Percentiles rank a stretch among this genome's conserved stretches.
Evolutionary conservation across 2,113 vertebrate genomes (phyloP).

Genomic region (human): DNA sequence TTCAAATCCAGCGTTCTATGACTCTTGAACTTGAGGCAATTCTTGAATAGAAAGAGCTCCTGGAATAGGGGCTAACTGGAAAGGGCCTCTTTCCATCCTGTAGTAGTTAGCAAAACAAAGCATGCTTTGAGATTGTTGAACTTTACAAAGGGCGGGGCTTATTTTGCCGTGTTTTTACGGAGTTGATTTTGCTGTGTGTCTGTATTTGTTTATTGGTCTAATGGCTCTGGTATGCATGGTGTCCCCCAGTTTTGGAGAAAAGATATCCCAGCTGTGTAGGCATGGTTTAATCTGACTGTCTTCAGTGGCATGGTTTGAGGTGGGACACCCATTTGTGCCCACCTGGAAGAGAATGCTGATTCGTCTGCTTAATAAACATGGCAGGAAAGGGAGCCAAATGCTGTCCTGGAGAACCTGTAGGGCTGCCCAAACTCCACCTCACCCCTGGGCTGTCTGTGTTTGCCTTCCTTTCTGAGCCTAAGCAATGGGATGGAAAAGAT

Average conservation of each 20-base stretch:
- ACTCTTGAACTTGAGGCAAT: neutral
- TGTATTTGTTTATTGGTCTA: conserved; percentile 28
- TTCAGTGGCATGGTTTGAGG: neutral
- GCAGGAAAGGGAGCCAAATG: neutral
- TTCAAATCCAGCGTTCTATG: neutral
- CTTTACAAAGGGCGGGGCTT: neutral
- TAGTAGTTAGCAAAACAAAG: neutral
- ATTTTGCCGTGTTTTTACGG: neutral
- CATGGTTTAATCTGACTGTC: neutral
- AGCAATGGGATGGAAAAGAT: neutral
- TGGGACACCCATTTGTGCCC: neutral
- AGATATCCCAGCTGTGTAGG: neutral
- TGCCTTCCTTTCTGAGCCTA: neutral
- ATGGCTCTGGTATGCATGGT: neutral
- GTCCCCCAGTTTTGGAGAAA: neutral
- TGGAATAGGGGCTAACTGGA: neutral
- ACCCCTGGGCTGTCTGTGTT: neutral
- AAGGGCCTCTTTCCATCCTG: neutral
- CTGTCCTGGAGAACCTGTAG: neutral
- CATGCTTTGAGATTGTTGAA: neutral
- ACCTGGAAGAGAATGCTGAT: neutral
- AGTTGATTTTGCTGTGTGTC: neutral
- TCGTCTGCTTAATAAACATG: neutral
- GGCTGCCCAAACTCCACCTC: neutral
- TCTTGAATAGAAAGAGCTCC: neutral